A percentile compares a stretch with the other conserved stretches of the same genome.
These are phyloP conservation scores for Rhodophaea formosa DNA, from an alignment of 2,888 invertebrate species.

Conservation along the genomic window DNA sequence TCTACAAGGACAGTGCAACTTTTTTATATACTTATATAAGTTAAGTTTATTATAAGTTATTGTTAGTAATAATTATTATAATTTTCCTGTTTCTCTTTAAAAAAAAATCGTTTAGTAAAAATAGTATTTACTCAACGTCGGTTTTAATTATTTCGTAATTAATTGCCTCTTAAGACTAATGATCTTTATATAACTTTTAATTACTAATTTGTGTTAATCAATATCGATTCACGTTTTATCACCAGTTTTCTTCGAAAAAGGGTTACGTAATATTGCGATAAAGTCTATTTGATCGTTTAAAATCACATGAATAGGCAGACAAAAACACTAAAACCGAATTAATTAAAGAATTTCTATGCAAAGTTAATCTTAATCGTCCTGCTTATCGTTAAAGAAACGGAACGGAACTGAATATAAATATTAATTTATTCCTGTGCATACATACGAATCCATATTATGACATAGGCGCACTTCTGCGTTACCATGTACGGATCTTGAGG, in stretches of 20 bases:
- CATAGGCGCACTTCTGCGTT: neutral
- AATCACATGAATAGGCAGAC: neutral
- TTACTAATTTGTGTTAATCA: conserved; percentile 17
- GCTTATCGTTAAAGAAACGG: conserved; percentile 18
- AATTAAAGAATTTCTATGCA: conserved; percentile 8
- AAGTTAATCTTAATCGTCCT: conserved; percentile 13
- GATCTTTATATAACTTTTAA: conserved; percentile 14
- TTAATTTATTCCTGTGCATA: conserved; percentile 20
- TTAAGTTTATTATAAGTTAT: too few relatives aligned
- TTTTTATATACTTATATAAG: too few relatives aligned
- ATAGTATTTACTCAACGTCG: too few relatives aligned
- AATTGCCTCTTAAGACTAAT: neutral
- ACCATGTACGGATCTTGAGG: conserved; percentile 14
- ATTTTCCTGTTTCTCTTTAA: too few relatives aligned
- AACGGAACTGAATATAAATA: conserved; percentile 20
- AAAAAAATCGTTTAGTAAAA: too few relatives aligned
- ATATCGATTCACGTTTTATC: conserved; percentile 3
- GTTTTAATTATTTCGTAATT: neutral
- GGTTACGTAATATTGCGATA: neutral
- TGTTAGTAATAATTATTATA: too few relatives aligned
- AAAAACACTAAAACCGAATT: neutral
- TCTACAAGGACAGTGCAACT: too few relatives aligned
- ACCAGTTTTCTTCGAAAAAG: neutral
- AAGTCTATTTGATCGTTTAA: neutral
- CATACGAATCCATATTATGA: conserved; percentile 1